Percentiles rank a stretch among this genome's conserved stretches.
These are phyloP conservation scores for Lacerta viridis DNA, from an alignment of 2,797 vertebrate species.

Conservation along the genomic window DNA sequence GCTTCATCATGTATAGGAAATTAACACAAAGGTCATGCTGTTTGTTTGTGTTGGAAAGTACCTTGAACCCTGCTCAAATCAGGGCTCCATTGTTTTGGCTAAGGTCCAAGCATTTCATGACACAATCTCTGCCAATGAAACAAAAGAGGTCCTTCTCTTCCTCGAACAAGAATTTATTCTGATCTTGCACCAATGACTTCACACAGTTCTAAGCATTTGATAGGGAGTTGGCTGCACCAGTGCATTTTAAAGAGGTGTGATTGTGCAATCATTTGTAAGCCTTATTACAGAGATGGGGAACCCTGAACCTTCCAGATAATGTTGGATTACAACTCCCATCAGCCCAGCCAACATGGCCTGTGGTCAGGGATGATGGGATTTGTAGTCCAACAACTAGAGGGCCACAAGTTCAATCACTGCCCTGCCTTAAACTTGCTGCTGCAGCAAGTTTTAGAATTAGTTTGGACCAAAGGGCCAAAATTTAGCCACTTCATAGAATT, in stretches of 20 bases:
- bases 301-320: background rate
- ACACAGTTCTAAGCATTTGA: background rate
- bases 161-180: background rate
- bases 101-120: background rate
- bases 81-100: conserved; percentile 13
- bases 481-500: too few species aligned
- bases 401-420: too few species aligned
- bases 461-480: too few species aligned
- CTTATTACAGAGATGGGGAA: background rate
- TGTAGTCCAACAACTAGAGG: too few species aligned
- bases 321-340: background rate
- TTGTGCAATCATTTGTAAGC: background rate
- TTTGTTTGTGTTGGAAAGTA: conserved; percentile 6
- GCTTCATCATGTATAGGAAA: background rate
- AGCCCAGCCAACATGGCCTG: background rate
- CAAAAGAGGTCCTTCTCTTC: background rate
- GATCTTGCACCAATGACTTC: background rate
- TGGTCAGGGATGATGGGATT: too few species aligned
- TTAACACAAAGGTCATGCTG: background rate
- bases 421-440: too few species aligned
- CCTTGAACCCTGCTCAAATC: background rate
- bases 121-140: background rate
- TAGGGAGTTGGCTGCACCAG: background rate
- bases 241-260: background rate
- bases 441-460: too few species aligned